phyloP scores from a whole-genome alignment of 2,797 vertebrate species.

The Sylvia borin region DNA sequence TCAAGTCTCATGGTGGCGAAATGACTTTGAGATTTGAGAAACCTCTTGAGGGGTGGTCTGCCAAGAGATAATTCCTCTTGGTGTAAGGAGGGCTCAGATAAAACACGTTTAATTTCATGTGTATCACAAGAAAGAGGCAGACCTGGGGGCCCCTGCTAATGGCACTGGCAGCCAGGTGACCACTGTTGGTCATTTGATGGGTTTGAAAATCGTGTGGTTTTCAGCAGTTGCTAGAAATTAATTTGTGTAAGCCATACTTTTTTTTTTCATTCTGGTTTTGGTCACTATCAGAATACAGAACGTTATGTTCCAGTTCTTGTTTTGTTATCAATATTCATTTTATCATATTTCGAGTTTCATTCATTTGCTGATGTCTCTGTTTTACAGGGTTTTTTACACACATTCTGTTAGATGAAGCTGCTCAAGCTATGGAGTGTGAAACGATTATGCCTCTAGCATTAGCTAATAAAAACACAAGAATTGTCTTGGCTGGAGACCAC shows the following conservation, averaged over 20 bases:
- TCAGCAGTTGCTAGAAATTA: background rate
- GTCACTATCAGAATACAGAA: background rate
- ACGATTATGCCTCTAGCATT: conserved; percentile 99
- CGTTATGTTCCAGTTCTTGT: background rate
- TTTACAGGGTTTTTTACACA: conserved; percentile 93
- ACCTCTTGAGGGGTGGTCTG: background rate
- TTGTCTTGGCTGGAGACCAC: conserved; percentile 97
- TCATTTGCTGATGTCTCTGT: conserved; percentile 36
- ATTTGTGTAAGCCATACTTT: background rate
- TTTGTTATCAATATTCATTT: background rate
- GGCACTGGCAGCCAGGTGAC: background rate
- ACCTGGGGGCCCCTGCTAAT: background rate
- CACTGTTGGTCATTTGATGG: background rate
- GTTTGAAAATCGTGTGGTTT: background rate
- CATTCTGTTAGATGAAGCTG: conserved; percentile 97
- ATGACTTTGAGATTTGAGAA: background rate
- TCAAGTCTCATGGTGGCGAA: background rate
- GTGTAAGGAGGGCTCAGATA: background rate
- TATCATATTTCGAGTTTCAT: background rate
- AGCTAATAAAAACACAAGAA: conserved; percentile 90
- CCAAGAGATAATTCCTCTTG: background rate
- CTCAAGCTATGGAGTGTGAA: conserved; percentile 99
- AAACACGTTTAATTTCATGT: background rate
- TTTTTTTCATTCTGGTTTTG: background rate
- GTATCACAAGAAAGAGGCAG: background rate